phyloP scores from a whole-genome alignment of 2,797 vertebrate genomes.

The Dromococcyx pavoninus region DNA sequence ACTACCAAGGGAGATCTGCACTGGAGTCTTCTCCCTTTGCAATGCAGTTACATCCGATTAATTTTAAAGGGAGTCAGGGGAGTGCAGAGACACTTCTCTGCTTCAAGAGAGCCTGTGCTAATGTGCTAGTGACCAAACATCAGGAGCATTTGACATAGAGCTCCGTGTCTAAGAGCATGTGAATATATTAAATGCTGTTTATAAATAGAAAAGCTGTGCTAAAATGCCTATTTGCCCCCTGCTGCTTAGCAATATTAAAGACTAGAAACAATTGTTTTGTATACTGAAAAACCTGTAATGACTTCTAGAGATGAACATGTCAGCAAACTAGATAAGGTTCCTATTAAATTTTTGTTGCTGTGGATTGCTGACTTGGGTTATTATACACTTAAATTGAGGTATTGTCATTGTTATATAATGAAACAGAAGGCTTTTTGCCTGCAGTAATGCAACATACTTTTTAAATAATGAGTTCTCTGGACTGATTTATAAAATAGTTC shows the following conservation, averaged over 20 bases:
- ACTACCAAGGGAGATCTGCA: neutral
- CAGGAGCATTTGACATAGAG: slow-evolving; percentile 42
- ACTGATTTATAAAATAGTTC: slow-evolving; percentile 67
- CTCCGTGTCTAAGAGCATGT: slow-evolving; percentile 10
- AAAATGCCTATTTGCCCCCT: slow-evolving; percentile 74
- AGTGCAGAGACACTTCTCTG: neutral
- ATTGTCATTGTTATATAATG: slow-evolving; percentile 67
- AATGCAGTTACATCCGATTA: neutral
- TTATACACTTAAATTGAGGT: slow-evolving; percentile 75
- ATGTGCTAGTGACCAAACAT: slow-evolving; percentile 50
- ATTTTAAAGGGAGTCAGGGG: neutral
- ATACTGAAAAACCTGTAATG: slow-evolving; percentile 67
- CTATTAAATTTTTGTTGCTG: slow-evolving; percentile 73
- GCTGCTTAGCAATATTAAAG: slow-evolving; percentile 76
- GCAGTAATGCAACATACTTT: slow-evolving; percentile 42
- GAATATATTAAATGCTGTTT: slow-evolving; percentile 73
- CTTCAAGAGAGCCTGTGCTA: neutral
- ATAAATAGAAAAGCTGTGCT: slow-evolving; percentile 71
- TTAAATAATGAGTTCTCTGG: slow-evolving; percentile 49
- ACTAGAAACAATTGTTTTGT: slow-evolving; percentile 76
- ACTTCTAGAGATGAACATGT: slow-evolving; percentile 64
- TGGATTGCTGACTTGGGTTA: slow-evolving; percentile 70
- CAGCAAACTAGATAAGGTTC: slow-evolving; percentile 72
- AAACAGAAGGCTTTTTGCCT: slow-evolving; percentile 63
- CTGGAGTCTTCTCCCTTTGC: neutral